Percentiles rank a stretch among this genome's conserved stretches.
phyloP scores from a whole-genome alignment of 2,113 vertebrate genomes.

The Phylloscopus trochiloides region DNA sequence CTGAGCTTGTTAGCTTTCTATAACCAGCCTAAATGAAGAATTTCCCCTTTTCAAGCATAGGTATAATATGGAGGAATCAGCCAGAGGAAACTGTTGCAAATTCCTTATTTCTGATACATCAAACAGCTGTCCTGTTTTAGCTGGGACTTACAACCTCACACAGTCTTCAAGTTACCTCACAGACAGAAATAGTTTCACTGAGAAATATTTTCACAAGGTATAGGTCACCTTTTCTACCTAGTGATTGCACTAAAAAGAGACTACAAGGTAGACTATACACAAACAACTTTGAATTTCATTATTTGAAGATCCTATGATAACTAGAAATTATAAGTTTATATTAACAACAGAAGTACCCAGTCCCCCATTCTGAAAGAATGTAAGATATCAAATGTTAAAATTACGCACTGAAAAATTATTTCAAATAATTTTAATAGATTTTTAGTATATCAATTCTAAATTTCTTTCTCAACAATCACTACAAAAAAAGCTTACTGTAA shows the following conservation, averaged over 20 bases:
- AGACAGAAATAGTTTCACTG: neutral
- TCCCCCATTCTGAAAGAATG: neutral
- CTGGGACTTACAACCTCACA: neutral
- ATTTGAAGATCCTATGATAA: neutral
- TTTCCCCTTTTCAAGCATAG: neutral
- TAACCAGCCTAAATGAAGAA: neutral
- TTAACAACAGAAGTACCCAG: neutral
- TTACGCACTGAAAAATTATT: neutral
- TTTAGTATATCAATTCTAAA: neutral
- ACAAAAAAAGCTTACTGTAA: neutral
- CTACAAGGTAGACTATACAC: neutral
- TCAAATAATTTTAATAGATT: neutral
- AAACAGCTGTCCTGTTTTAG: neutral
- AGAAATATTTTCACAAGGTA: neutral
- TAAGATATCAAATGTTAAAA: neutral
- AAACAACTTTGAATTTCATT: neutral
- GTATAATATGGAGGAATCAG: neutral
- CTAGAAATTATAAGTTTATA: neutral
- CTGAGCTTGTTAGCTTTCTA: neutral
- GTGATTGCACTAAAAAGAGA: neutral
- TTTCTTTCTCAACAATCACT: neutral
- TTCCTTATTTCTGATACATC: neutral
- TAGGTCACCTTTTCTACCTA: neutral
- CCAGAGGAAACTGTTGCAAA: neutral
- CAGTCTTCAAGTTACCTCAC: neutral